Percentiles rank a stretch among this genome's conserved stretches.
phyloP scores from a whole-genome alignment of 2,888 invertebrate species.

The Polymixis flavicincta region DNA sequence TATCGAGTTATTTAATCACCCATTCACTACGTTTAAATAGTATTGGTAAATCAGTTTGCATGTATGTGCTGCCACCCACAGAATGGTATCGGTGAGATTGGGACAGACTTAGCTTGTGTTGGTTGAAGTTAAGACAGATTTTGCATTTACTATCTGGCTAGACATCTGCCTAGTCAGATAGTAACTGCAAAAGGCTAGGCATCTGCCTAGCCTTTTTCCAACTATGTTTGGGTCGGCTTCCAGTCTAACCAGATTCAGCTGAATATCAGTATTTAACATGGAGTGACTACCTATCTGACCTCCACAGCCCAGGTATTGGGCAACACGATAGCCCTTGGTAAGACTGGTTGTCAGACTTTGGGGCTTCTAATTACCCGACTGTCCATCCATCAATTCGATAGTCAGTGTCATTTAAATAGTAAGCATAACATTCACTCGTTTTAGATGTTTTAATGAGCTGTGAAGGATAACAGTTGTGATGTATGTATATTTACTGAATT shows the following conservation, averaged over 20 bases:
- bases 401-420: neutral
- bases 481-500: neutral
- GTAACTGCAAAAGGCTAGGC: no score
- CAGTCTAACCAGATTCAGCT: no score
- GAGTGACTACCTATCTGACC: no score
- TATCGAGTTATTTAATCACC: conserved; percentile 81
- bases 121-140: neutral
- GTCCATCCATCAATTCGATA: no score
- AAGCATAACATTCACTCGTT: neutral
- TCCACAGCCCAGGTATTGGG: no score
- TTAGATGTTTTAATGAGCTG: neutral
- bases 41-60: conserved; percentile 75
- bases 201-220: no score
- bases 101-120: conserved; percentile 47
- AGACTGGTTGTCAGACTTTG: no score
- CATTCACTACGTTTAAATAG: conserved; percentile 75
- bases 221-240: no score
- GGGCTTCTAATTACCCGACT: no score
- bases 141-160: neutral
- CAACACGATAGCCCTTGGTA: no score
- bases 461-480: neutral
- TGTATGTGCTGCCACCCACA: conserved; percentile 76
- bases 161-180: no score
- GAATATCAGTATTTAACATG: no score
- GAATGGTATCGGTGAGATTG: conserved; percentile 38